Conservation (phyloP, 2,888 invertebrate species). For the Stegophylla sp. region DNA sequence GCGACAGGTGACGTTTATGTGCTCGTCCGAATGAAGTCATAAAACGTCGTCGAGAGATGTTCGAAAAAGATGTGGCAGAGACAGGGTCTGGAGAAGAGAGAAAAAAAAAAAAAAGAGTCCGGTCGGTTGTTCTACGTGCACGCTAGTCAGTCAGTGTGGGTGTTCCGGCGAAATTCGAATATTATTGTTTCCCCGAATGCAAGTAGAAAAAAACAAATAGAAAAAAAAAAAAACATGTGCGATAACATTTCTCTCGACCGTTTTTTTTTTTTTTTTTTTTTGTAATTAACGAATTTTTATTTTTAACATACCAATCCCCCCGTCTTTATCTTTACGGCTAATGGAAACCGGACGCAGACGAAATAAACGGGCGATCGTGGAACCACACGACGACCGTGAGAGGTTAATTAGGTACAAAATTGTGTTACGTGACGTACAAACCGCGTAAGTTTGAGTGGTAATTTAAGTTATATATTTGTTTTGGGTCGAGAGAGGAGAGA, state of each 20-base stretch:
- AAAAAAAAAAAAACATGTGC: too few relatives aligned
- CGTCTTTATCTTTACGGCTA: neutral
- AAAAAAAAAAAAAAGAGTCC: neutral
- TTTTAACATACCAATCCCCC: neutral
- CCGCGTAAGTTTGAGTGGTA: too few relatives aligned
- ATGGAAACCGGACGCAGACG: neutral
- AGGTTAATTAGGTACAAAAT: neutral
- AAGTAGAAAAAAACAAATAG: too few relatives aligned
- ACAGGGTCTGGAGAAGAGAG: too few relatives aligned
- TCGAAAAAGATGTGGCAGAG: constrained; percentile 29
- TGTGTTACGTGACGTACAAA: too few relatives aligned
- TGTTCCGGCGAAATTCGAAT: constrained; percentile 33
- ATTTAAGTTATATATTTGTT: too few relatives aligned
- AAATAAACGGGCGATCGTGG: too few relatives aligned
- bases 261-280: neutral
- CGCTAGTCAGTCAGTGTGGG: neutral
- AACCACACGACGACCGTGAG: too few relatives aligned
- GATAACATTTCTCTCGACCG: too few relatives aligned
- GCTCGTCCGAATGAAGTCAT: constrained; percentile 36
- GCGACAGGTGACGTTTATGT: constrained; percentile 55
- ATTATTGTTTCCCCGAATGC: neutral
- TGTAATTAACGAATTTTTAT: neutral
- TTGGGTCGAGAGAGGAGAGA: too few relatives aligned
- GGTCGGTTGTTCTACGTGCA: neutral
- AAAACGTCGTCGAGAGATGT: constrained; percentile 34